Percentiles rank a stretch among this genome's conserved stretches.
Conservation (phyloP, 2,113 vertebrate genomes). For the Chionodraco myersi region DNA sequence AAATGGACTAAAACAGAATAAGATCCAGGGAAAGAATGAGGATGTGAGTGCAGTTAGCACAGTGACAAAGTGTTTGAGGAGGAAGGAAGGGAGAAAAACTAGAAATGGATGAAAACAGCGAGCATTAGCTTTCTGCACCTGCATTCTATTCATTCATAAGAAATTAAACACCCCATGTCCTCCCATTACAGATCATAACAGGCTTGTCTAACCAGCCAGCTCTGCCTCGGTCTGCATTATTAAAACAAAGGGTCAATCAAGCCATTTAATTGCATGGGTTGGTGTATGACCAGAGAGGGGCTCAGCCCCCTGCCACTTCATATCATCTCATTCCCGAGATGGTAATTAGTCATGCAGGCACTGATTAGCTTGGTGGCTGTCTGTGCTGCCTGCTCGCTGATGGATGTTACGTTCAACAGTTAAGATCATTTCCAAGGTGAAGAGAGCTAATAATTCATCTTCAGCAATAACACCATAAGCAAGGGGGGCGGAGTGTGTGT, state of each 20-base stretch:
- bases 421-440: conserved; percentile 74
- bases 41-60: conserved; percentile 3
- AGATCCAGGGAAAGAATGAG: conserved; percentile 12
- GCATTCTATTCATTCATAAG: conserved; percentile 72
- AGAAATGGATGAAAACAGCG: conserved; percentile 9
- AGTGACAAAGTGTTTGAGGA: background rate
- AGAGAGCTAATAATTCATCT: conserved; percentile 77
- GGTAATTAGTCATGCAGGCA: conserved; percentile 81
- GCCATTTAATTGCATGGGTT: conserved; percentile 79
- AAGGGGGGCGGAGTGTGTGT: conserved; percentile 14
- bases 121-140: conserved; percentile 55
- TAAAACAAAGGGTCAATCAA: conserved; percentile 81
- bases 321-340: conserved; percentile 77
- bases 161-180: conserved; percentile 61
- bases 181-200: conserved; percentile 67
- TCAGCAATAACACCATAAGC: conserved; percentile 72
- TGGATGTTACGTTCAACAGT: conserved; percentile 77
- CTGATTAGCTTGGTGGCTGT: conserved; percentile 78
- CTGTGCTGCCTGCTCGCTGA: conserved; percentile 70
- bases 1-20: conserved; percentile 4
- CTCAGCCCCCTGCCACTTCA: conserved; percentile 69
- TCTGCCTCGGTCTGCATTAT: conserved; percentile 71
- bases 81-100: conserved; percentile 25
- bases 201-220: conserved; percentile 69
- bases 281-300: conserved; percentile 72